Percentiles rank a stretch among this genome's conserved stretches.
phyloP scores from a whole-genome alignment of 2,888 invertebrate genomes.

The Brachyptera risi region DNA sequence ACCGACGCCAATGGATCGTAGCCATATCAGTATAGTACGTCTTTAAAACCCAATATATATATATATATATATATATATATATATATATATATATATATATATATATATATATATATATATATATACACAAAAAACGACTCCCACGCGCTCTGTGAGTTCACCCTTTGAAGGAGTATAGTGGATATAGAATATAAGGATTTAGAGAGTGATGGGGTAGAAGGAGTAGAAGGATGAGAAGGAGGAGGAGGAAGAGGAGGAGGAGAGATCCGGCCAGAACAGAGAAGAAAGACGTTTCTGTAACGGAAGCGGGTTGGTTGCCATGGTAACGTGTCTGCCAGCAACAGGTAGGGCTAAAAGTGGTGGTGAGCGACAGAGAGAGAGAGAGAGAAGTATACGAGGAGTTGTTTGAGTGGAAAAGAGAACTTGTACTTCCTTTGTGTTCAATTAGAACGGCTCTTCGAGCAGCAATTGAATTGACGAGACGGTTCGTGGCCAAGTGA shows the following conservation, averaged over 20 bases:
- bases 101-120: too few species aligned
- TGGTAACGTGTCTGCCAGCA: constrained; percentile 15
- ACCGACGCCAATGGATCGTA: too few species aligned
- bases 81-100: too few species aligned
- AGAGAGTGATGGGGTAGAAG: too few species aligned
- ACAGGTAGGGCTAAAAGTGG: neutral
- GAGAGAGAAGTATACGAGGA: too few species aligned
- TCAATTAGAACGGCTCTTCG: neutral
- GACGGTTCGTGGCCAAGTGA: neutral
- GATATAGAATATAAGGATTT: too few species aligned
- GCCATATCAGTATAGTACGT: too few species aligned
- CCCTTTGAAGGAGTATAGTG: too few species aligned
- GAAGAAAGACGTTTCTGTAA: neutral
- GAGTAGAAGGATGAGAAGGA: neutral
- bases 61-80: too few species aligned
- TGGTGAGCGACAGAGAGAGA: neutral
- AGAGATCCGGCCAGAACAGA: neutral
- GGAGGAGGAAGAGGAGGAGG: neutral
- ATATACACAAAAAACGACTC: too few species aligned
- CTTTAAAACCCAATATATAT: too few species aligned
- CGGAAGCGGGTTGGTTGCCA: constrained; percentile 15
- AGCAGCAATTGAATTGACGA: constrained; percentile 14
- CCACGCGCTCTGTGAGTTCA: too few species aligned
- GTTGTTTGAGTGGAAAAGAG: neutral
- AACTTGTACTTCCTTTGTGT: neutral